Evolutionary conservation across 1,140 invertebrate genomes (phyloP), one percentile per base, ranked within the genome.

Genomic region (Varroa destructor): DNA sequence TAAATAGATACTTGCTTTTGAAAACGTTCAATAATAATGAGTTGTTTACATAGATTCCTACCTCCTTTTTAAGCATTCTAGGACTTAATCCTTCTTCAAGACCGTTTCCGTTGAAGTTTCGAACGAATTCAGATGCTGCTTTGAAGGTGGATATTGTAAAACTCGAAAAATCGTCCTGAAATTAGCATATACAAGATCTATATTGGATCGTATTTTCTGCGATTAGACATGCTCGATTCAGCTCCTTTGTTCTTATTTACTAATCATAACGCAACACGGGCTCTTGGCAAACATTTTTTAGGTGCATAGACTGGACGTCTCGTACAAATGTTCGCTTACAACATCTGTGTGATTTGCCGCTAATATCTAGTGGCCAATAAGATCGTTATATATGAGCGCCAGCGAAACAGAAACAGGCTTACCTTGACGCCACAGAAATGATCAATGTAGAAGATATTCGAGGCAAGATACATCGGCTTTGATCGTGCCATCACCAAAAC

Each of bases 361-460:
- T 25, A 25, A 25, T 25, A 25, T 25, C 25, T 25, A 25, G 25
- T 25, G 25, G 25, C 25, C 25, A 25, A 25, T 25, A 25, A 25
- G 25, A 25, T 25, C 25, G 25, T 25, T 25, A 25, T 25, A 25
- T 25, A 25, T 25, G 25, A 25, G 25, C 25, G 25, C 25, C 25
- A 25, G 25, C 25, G 25, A 25, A 25, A 25, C 25, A 25, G 25
- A 25, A 25, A 25, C 25, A 1, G 46, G 46, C 61, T 40, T 67
- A 67, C 61, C 61, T 67, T 67, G 10, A 67, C 61, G 12, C 61
- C 61, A 46, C 61, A 67, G 37, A 67, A 67, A 67, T 67, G 61
- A 37, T 67, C 61, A 40, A 67, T 67, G 61, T 67, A 67, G 61
- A 67, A 67, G 46, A 67, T 67, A 46, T 67, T 67, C 36, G 61